Conservation (phyloP, 2,113 vertebrate genomes). For the Ivindomyrus marchei region DNA sequence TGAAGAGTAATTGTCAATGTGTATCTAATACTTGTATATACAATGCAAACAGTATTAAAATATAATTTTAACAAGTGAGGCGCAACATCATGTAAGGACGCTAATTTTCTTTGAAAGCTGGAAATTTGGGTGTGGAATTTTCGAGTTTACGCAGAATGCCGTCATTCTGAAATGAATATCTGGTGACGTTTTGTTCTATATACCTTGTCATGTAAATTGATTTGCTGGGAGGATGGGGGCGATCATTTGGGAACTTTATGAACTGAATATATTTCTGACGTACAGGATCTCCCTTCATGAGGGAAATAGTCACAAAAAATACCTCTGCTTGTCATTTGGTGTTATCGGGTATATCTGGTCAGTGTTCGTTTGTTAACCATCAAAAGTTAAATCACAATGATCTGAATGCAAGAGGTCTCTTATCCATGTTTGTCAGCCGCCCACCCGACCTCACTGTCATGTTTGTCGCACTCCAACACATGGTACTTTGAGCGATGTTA, state of each 20-base stretch:
- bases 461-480: not conserved
- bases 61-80: not conserved
- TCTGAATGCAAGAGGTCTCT: not conserved
- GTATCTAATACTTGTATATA: conserved; percentile 4
- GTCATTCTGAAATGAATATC: not conserved
- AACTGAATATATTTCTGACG: not conserved
- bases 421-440: not conserved
- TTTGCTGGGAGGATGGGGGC: not conserved
- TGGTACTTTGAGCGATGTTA: too few species aligned
- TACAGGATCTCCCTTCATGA: not conserved
- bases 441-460: not conserved
- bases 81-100: not conserved
- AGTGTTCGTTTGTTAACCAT: not conserved
- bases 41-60: not conserved
- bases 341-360: not conserved
- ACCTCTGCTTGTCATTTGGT: not conserved
- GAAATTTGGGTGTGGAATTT: not conserved
- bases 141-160: not conserved
- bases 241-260: not conserved
- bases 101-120: not conserved
- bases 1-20: not conserved
- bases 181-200: not conserved
- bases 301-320: not conserved
- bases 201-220: not conserved
- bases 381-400: not conserved